A percentile compares a stretch with the other conserved stretches of the same genome.
Evolutionary conservation across 2,113 vertebrate genomes (phyloP).

Genomic region (Blennius ocellaris): DNA sequence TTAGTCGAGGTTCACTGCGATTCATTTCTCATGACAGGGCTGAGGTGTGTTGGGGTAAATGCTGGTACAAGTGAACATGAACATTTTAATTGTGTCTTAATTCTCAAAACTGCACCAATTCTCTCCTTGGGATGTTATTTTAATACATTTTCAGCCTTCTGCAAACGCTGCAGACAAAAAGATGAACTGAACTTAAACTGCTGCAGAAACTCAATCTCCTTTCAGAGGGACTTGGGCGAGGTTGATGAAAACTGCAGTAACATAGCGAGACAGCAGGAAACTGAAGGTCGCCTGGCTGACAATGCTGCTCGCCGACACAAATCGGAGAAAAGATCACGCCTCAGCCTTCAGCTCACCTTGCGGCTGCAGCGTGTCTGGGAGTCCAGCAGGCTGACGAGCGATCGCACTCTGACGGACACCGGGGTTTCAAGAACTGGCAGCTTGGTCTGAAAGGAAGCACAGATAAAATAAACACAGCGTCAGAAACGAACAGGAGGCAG

Average conservation of each 20-base stretch:
- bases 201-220: too few relatives aligned
- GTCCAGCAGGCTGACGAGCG: slow-evolving; percentile 67
- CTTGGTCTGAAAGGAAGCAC: slow-evolving; percentile 67
- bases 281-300: background rate
- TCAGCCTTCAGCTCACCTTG: slow-evolving; percentile 59
- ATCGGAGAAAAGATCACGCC: background rate
- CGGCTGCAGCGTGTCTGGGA: slow-evolving; percentile 53
- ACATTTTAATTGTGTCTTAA: background rate
- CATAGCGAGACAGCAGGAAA: background rate
- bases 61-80: background rate
- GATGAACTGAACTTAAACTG: too few relatives aligned
- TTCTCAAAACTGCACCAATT: background rate
- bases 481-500: background rate
- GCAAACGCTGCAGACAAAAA: too few relatives aligned
- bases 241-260: background rate
- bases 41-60: background rate
- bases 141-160: background rate
- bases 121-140: background rate
- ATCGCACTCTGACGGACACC: slow-evolving; percentile 69
- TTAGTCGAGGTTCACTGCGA: background rate
- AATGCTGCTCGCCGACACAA: background rate
- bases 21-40: background rate
- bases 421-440: slow-evolving; percentile 77
- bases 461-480: background rate
- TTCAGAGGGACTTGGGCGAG: too few relatives aligned